Evolutionary conservation across 2,888 invertebrate species (phyloP), one percentile per base, ranked within the genome.

Genomic region (Amorpha juglandis): DNA sequence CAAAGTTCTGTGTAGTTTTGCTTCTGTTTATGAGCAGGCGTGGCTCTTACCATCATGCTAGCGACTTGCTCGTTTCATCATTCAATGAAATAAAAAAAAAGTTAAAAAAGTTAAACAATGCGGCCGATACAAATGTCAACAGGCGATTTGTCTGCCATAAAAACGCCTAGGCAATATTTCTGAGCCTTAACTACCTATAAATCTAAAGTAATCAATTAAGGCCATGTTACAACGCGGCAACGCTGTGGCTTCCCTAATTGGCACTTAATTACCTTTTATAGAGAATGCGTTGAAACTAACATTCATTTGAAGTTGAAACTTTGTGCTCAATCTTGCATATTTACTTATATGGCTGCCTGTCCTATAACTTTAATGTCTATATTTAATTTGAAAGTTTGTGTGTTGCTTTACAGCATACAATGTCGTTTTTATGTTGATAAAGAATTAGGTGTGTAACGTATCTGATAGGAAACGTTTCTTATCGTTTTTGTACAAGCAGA

Each of bases 191-290:
- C 74, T 67, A 64, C 53, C 71, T 35, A 75, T 79, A 78, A 79
- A 75, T 78, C 74, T 67, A 63, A 48, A 55, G 53, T 70, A 77
- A 74, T 76, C 76, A 75, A 78, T 78, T 78, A 75, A 73, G 71
- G 70, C 67, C 63, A 66, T 68, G 68, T 51, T 73, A 73, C 80
- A 76, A 27, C 27, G 27, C 27, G 70, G n/a, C n/a, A n/a, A n/a
- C 67, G 71, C 72, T 77, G 78, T 80, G 81, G 78, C 81, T 78
- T 75, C 78, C 74, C 64, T 75, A 78, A 83, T 79, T 80, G 79
- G 72, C 77, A 77, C 75, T 81, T 80, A 79, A 82, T 78, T 58
- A 58, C 58, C 58, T 38, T 58, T 58, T 58, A 58, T 58, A 58
- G 58, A 35, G 12, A 16, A 38, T 12, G 42, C 38, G 38, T 21